Evolutionary conservation across 2,797 vertebrate genomes (phyloP).

Genomic region (Dallia pectoralis): DNA sequence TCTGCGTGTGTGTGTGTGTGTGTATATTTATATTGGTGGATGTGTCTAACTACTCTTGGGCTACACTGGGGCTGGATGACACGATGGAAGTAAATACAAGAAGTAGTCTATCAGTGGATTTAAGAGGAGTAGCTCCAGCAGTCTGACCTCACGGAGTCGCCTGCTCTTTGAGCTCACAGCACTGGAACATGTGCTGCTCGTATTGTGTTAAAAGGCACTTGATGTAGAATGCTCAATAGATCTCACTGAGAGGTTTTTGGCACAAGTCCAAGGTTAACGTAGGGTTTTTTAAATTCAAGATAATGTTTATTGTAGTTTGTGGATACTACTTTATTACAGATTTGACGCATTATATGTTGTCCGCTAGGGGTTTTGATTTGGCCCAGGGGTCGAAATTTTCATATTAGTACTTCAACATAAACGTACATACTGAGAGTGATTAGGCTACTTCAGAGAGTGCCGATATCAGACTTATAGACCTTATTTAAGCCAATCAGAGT

Average conservation of each 20-base stretch:
- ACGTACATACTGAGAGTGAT: too few relatives aligned
- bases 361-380: too few relatives aligned
- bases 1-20: not conserved
- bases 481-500: too few relatives aligned
- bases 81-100: conserved; percentile 5
- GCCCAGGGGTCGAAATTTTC: too few relatives aligned
- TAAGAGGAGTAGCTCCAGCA: conserved; percentile 13
- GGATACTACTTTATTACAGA: too few relatives aligned
- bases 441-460: too few relatives aligned
- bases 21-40: not conserved
- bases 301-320: too few relatives aligned
- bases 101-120: conserved; percentile 19
- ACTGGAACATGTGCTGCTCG: conserved; percentile 16
- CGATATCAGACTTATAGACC: too few relatives aligned
- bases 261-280: too few relatives aligned
- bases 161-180: conserved; percentile 20
- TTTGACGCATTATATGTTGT: too few relatives aligned
- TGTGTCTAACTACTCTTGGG: not conserved
- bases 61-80: conserved; percentile 29
- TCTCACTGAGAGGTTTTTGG: not conserved
- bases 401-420: too few relatives aligned
- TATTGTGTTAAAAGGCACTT: conserved; percentile 2
- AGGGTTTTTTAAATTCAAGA: too few relatives aligned
- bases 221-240: conserved; percentile 14
- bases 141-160: conserved; percentile 30